Base-by-base conservation (phyloP, 1,140 invertebrate genomes). In the Vollenhovia emeryi region DNA sequence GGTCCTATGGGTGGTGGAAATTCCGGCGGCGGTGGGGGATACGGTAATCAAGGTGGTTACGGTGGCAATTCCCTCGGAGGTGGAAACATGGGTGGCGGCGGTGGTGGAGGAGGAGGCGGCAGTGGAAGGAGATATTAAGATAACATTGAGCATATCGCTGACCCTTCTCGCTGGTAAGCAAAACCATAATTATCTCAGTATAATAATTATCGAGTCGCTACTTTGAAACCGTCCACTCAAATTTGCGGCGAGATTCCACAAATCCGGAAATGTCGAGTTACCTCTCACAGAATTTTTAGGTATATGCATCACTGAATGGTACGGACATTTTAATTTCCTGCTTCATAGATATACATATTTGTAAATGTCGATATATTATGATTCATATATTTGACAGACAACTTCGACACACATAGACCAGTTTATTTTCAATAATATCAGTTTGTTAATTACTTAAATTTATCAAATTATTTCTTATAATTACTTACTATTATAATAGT, bases 1-100 rank as follows among this genome's bases (percentile, higher is more conserved):
- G 88, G 91, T 15, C 91, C 91, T 9, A 92, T 93, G 92, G 87
- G 93, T 36, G 95, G 94, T 84, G 95, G 95, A 84, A 94, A 95
- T 52, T 92, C 95, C 18, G 95, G 94, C 11, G 93, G 94, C 89
- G 96, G 96, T 88, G 95, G 95, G 76, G 94, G 96, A 13, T 95
- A 95, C 60, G 95, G 95, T 64, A 95, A 95, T 57, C 91, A 92
- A 86, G 93, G 93, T n/a, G 93, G 93, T 24, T 94, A 94, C 59
- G 93, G 91, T 9, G 89, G 94, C 15, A 92, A 91, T 85, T 92
- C 92, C 13, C 52, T 93, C 82, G 92, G 92, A 11, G 92, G 93
- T 85, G 92, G 93, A 82, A 93, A 92, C 36, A 92, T 92, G 91
- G 93, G 93, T 7, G 93, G 93, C n/a, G 93, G 93, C 24, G 91